phyloP scores from a whole-genome alignment of 2,797 vertebrate species.

The Tachyglossus aculeatus region DNA sequence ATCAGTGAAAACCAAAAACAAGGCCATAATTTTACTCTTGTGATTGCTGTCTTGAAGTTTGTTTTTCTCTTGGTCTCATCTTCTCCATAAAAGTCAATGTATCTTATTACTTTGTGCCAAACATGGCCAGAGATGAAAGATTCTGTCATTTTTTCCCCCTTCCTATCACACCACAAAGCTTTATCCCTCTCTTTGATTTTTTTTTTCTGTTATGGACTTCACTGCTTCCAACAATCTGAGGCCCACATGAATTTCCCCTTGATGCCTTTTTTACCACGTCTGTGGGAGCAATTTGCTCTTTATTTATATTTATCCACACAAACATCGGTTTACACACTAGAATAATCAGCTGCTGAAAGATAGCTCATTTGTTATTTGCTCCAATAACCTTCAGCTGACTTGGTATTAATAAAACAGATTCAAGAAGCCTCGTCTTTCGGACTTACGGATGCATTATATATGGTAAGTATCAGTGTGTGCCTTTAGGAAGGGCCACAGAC shows the following conservation, averaged over 20 bases:
- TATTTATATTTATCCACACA: slow-evolving; percentile 68
- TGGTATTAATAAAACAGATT: slow-evolving; percentile 25
- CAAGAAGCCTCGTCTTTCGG: no score
- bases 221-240: slow-evolving; percentile 70
- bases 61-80: slow-evolving; percentile 64
- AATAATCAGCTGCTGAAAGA: slow-evolving; percentile 55
- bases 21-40: slow-evolving; percentile 55
- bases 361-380: slow-evolving; percentile 62
- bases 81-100: slow-evolving; percentile 59
- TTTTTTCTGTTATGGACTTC: slow-evolving; percentile 56
- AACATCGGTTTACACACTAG: slow-evolving; percentile 62
- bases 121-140: slow-evolving; percentile 69
- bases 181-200: slow-evolving; percentile 61
- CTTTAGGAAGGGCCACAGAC: no score
- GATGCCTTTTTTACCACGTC: slow-evolving; percentile 49
- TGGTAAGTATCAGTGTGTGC: no score
- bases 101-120: slow-evolving; percentile 68
- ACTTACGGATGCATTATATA: no score
- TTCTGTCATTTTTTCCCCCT: slow-evolving; percentile 65
- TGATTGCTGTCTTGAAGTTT: slow-evolving; percentile 34
- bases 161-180: slow-evolving; percentile 62
- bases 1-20: slow-evolving; percentile 46
- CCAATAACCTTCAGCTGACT: slow-evolving; percentile 62
- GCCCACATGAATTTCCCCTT: slow-evolving; percentile 61
- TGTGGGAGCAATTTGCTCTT: slow-evolving; percentile 51